Evolutionary conservation across 1,140 invertebrate genomes (phyloP), one percentile per base, ranked within the genome.

Genomic region (Trichonephila clavipes): DNA sequence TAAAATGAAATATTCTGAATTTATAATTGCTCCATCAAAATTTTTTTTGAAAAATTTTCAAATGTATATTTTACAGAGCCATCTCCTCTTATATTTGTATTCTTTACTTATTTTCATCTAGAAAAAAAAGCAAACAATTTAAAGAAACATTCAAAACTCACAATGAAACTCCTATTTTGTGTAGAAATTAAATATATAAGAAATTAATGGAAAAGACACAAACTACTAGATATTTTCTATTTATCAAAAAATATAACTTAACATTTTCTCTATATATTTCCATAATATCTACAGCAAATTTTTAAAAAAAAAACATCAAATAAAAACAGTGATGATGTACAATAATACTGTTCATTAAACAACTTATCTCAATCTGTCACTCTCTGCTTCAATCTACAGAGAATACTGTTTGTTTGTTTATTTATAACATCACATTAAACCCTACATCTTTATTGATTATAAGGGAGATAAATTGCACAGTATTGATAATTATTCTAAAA

Each of bases 351-450:
- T 2, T 34, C 34, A 28, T 18, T 18, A 24, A 14, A 77, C 28
- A 77, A 34, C 34, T 40, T 34, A 40, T 21, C 7, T 51, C 51
- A 51, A 51, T 10, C 51, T 51, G 51, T 12, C 34, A 40, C 34
- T 40, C 7, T 51, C 51, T 51, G 51, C 51, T 51, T 51, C 51
- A 0, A 51, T 64, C 16, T 64, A 19, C 6, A 0, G 14, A 64
- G 16, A 64, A 77, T 77, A 77, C 28, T 77, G 72, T 77, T 77
- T 77, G 72, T 40, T 77, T 14, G 18, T 34, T 62, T n/a, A n/a
- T n/a, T n/a, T 14, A 69, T 34, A 77, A 77, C 72, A 77, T 77
- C 72, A 77, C 72, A 77, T 34, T 77, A 77, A 77, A 18, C 72
- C 40, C 18, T 18, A 77, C n/a, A 24, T 69, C 34, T 14, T 34